Evolutionary conservation across 2,113 vertebrate species (phyloP).

Genomic region (Notechis scutatus): DNA sequence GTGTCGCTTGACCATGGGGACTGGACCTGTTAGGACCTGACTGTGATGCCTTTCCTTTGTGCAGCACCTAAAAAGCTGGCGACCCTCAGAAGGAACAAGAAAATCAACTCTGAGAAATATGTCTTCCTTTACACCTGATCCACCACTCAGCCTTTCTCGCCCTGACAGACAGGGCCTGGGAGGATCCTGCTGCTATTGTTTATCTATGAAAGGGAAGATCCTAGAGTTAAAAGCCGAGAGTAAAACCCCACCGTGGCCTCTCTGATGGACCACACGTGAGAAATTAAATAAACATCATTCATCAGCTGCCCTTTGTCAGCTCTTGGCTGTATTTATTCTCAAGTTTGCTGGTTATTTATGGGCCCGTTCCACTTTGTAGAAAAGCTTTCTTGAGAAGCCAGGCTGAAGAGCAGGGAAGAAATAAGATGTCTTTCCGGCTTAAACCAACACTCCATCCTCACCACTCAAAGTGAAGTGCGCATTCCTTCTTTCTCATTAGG

Average conservation of each 20-base stretch:
- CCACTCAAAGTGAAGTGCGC: constrained; percentile 16
- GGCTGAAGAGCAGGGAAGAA: constrained; percentile 33
- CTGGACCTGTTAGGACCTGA: neutral
- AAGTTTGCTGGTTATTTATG: constrained; percentile 70
- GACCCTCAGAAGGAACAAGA: neutral
- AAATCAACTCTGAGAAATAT: neutral
- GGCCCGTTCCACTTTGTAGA: constrained; percentile 53
- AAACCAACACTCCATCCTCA: constrained; percentile 29
- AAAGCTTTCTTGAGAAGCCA: constrained; percentile 65
- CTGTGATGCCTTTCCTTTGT: too few species aligned
- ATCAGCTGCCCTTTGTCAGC: constrained; percentile 71
- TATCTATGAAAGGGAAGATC: constrained; percentile 27
- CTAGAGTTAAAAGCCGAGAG: constrained; percentile 47
- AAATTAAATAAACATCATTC: constrained; percentile 79
- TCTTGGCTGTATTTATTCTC: constrained; percentile 78
- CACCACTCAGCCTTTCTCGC: neutral
- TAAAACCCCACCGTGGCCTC: constrained; percentile 46
- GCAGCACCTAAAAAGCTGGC: too few species aligned
- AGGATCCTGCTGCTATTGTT: constrained; percentile 21
- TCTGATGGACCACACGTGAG: constrained; percentile 72
- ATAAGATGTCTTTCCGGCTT: constrained; percentile 47
- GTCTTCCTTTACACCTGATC: neutral
- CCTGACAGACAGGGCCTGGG: neutral
- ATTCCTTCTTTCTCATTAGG: neutral
- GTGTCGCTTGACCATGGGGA: neutral